Evolutionary conservation across 2,888 invertebrate species (phyloP).

Genomic region (Lycaena phlaeas): DNA sequence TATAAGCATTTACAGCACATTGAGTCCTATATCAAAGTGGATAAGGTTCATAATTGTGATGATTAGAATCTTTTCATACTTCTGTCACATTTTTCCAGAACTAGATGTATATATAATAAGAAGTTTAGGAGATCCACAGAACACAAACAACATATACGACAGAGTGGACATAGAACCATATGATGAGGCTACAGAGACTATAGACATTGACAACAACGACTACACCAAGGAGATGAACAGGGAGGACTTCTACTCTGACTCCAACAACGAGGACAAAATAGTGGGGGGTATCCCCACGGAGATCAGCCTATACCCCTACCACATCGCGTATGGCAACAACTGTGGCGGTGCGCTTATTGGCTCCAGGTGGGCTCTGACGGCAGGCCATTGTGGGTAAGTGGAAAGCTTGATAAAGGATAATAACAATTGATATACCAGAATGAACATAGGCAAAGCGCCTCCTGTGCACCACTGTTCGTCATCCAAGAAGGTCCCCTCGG

Average conservation of each 20-base stretch:
- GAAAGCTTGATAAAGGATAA: no score
- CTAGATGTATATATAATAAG: no score
- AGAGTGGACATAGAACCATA: conserved; percentile 43
- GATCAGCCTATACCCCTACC: conserved; percentile 58
- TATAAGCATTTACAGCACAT: no score
- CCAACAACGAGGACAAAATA: conserved; percentile 46
- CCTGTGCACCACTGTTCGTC: no score
- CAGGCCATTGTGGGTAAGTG: conserved; percentile 64
- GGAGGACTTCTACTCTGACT: conserved; percentile 19
- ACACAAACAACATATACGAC: conserved; percentile 12
- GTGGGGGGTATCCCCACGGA: conserved; percentile 56
- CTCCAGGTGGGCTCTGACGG: conserved; percentile 52
- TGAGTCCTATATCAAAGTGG: no score
- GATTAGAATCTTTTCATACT: no score
- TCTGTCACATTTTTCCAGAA: no score
- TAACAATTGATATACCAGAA: no score
- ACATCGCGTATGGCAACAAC: conserved; percentile 52
- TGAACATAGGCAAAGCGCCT: no score
- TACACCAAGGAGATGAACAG: conserved; percentile 27
- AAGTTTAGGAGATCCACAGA: conserved; percentile 13
- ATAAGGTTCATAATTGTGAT: no score
- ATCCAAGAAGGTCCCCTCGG: no score
- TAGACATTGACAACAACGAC: conserved; percentile 45
- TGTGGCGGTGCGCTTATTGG: conserved; percentile 61
- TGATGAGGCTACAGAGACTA: conserved; percentile 38